These are phyloP conservation scores for Scelioninae gen. 1 DNA, from an alignment of 2,888 invertebrate genomes.

Conservation along the genomic window DNA sequence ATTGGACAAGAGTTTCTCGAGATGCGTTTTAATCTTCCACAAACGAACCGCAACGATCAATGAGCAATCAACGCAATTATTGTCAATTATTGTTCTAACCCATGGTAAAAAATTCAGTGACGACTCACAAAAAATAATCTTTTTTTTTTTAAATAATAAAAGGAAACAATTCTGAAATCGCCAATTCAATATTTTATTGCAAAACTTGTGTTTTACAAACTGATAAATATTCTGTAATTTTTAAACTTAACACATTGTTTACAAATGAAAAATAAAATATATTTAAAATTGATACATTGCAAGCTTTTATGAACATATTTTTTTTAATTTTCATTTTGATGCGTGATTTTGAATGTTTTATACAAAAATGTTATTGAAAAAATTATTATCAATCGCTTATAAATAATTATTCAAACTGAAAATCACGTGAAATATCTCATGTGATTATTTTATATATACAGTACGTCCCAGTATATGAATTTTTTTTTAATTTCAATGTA, in stretches of 20 bases:
- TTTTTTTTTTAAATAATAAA: background rate
- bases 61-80: constrained; percentile 75
- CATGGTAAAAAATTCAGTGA: background rate
- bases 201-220: too few relatives aligned
- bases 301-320: background rate
- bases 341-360: background rate
- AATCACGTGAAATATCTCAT: too few relatives aligned
- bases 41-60: constrained; percentile 68
- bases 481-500: too few relatives aligned
- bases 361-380: constrained; percentile 20
- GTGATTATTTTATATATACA: too few relatives aligned
- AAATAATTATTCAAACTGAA: constrained; percentile 7
- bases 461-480: too few relatives aligned
- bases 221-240: background rate
- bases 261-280: constrained; percentile 5
- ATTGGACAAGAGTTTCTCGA: constrained; percentile 81
- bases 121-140: too few relatives aligned
- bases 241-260: constrained; percentile 1
- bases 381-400: background rate
- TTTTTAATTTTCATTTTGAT: too few relatives aligned
- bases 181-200: too few relatives aligned
- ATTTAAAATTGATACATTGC: constrained; percentile 12
- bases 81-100: constrained; percentile 64
- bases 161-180: background rate
- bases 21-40: constrained; percentile 73